phyloP scores from a whole-genome alignment of 1,140 invertebrate species.

The Thaumetopoea pityocampa region DNA sequence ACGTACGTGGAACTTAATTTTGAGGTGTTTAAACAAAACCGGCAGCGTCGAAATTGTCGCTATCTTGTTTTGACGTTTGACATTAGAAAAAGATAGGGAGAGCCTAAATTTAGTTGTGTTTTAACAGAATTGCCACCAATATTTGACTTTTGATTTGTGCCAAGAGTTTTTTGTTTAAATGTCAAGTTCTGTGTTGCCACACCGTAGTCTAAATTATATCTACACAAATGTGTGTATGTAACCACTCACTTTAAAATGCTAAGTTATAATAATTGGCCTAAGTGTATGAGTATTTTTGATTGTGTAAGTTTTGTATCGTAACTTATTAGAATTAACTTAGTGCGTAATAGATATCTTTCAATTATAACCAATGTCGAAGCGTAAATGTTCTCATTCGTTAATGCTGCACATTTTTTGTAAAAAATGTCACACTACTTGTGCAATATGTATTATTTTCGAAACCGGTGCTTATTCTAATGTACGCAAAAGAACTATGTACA shows the following conservation, averaged over 20 bases:
- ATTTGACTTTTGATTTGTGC: conserved; percentile 69
- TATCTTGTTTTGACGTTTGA: too few species aligned
- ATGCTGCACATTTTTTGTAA: conserved; percentile 25
- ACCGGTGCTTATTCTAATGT: conserved; percentile 40
- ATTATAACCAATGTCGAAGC: conserved; percentile 14
- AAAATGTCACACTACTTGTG: conserved; percentile 27
- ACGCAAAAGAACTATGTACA: conserved; percentile 19
- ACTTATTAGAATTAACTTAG: conserved; percentile 25
- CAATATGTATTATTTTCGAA: conserved; percentile 36
- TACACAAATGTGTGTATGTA: conserved; percentile 31
- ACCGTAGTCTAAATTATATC: conserved; percentile 27
- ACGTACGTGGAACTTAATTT: too few species aligned
- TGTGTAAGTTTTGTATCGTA: conserved; percentile 64
- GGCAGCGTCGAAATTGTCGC: too few species aligned
- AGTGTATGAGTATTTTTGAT: conserved; percentile 62
- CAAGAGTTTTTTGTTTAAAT: conserved; percentile 64
- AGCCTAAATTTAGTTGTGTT: too few species aligned
- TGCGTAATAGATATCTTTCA: conserved; percentile 19
- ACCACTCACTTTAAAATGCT: conserved; percentile 31
- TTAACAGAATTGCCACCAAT: too few species aligned
- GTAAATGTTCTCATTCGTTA: conserved; percentile 27
- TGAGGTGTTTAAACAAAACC: too few species aligned
- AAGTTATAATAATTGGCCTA: conserved; percentile 64
- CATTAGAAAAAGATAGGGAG: too few species aligned
- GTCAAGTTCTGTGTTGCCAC: conserved; percentile 42